Conservation (phyloP, 2,797 vertebrate genomes). For the Gallinago stenura region DNA sequence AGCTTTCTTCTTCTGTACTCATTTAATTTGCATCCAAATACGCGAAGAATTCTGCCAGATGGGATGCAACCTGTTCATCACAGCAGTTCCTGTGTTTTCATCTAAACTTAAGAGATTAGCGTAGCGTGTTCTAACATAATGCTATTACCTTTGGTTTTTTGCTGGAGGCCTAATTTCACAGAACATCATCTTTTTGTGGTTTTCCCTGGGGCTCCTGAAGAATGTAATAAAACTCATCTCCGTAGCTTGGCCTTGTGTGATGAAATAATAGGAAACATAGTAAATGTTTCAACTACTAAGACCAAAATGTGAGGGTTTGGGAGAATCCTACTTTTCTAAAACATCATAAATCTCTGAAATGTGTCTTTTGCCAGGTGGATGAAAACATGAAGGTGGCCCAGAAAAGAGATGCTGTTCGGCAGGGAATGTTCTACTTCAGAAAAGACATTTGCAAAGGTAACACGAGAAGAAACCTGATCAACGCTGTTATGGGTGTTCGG, state of each 20-base stretch:
- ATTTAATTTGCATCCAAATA: not conserved
- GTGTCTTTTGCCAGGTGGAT: constrained; percentile 86
- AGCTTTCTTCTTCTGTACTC: not conserved
- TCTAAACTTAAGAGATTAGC: not conserved
- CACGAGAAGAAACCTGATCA: not conserved
- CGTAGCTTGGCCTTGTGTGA: not conserved
- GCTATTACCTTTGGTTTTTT: not conserved
- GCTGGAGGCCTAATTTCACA: not conserved
- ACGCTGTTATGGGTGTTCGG: not conserved
- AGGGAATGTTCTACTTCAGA: constrained; percentile 95
- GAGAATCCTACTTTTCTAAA: not conserved
- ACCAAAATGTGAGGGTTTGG: not conserved
- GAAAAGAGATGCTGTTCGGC: constrained; percentile 92
- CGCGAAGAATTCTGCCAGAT: not conserved
- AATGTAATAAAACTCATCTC: not conserved
- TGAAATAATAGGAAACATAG: not conserved
- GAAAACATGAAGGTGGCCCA: constrained; percentile 98
- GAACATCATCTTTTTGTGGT: not conserved
- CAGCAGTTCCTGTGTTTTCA: not conserved
- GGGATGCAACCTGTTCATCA: not conserved
- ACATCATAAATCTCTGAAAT: not conserved
- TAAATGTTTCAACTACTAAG: not conserved
- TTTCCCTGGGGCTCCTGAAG: not conserved
- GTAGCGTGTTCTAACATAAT: not conserved
- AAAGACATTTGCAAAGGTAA: constrained; percentile 97